Evolutionary conservation across 2,113 vertebrate genomes (phyloP).

Genomic region (Athene cunicularia): DNA sequence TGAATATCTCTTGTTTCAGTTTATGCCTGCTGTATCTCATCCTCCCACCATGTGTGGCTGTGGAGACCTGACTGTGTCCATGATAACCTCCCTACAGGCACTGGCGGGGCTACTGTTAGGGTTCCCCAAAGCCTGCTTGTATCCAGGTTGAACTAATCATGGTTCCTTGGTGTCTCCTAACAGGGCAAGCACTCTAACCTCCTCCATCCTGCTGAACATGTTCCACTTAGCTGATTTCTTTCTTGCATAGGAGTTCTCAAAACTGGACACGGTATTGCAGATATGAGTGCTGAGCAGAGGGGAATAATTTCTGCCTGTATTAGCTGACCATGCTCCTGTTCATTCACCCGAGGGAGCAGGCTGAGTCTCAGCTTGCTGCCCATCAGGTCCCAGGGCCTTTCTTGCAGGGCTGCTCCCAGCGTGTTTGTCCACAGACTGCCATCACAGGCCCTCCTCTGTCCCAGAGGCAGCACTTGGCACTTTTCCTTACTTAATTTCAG

Average conservation of each 20-base stretch:
- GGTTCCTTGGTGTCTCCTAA: not conserved
- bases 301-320: not conserved
- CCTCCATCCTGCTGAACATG: not conserved
- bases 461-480: not conserved
- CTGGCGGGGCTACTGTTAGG: rapidly evolving
- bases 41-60: rapidly evolving
- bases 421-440: not conserved
- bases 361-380: not conserved
- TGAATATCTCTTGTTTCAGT: not conserved
- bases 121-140: not conserved
- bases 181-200: not conserved
- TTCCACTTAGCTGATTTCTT: not conserved
- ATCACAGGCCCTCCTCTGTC: not conserved
- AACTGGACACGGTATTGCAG: not conserved
- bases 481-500: not conserved
- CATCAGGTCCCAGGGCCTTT: not conserved
- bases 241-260: not conserved
- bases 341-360: not conserved
- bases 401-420: not conserved
- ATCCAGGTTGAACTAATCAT: not conserved
- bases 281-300: not conserved
- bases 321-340: not conserved
- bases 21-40: not conserved
- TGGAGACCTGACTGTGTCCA: not conserved
- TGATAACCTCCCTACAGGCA: not conserved